Evolutionary conservation across 2,113 vertebrate species (phyloP).

Genomic region (Syrmaticus mikado): DNA sequence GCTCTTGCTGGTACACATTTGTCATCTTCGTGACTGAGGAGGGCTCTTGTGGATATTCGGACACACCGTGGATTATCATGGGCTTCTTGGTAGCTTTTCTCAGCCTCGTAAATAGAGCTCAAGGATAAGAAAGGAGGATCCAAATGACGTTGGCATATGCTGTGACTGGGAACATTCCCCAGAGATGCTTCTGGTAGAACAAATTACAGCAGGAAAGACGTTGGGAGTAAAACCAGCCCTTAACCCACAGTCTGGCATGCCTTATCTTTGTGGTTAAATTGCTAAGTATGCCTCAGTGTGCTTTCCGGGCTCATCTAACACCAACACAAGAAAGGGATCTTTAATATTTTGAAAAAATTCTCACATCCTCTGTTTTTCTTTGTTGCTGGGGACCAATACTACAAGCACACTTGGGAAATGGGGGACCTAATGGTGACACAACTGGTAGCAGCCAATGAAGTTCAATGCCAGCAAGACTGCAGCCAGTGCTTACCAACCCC

Average conservation of each 20-base stretch:
- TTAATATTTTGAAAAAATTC: neutral
- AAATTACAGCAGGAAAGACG: neutral
- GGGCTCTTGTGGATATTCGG: slow-evolving; percentile 47
- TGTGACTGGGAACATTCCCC: neutral
- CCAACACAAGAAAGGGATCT: neutral
- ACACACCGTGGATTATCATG: slow-evolving; percentile 19
- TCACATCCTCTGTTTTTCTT: neutral
- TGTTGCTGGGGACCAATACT: neutral
- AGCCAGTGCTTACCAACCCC: neutral
- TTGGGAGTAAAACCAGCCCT: neutral
- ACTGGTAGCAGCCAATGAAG: neutral
- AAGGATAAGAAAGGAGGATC: neutral
- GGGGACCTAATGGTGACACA: neutral
- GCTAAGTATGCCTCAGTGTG: neutral
- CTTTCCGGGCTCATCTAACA: neutral
- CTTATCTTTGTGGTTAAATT: neutral
- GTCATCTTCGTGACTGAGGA: slow-evolving; percentile 60
- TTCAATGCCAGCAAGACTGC: neutral
- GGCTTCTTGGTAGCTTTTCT: slow-evolving; percentile 42
- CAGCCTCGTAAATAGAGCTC: slow-evolving; percentile 43
- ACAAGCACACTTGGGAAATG: neutral
- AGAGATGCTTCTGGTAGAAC: neutral
- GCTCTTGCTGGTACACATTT: slow-evolving; percentile 48
- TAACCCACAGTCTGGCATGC: neutral
- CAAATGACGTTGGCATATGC: neutral